phyloP scores from a whole-genome alignment of 2,797 vertebrate genomes.

The Centropyge bicolor region DNA sequence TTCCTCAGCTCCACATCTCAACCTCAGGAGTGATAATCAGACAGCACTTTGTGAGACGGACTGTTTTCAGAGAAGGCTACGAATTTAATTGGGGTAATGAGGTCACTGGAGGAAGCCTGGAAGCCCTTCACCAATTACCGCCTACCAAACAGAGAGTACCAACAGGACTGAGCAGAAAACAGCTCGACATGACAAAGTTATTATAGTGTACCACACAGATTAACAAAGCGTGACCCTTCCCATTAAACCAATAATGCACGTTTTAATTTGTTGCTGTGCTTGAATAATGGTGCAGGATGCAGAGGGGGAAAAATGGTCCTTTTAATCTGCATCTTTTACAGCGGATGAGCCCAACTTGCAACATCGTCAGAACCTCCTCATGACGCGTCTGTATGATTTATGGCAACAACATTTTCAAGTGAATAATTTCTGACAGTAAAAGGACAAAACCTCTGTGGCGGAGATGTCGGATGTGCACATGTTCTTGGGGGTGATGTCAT shows the following conservation, averaged over 20 bases:
- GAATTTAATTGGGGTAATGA: conserved; percentile 74
- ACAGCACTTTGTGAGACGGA: conserved; percentile 58
- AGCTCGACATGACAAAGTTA: conserved; percentile 49
- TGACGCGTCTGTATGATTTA: conserved; percentile 1
- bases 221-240: conserved; percentile 50
- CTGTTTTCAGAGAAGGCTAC: conserved; percentile 58
- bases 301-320: not conserved
- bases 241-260: conserved; percentile 27
- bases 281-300: conserved; percentile 24
- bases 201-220: conserved; percentile 35
- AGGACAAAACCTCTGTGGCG: conserved; percentile 21
- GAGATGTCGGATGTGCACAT: conserved; percentile 21
- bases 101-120: conserved; percentile 70
- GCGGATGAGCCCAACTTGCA: conserved; percentile 9
- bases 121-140: conserved; percentile 68
- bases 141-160: conserved; percentile 38
- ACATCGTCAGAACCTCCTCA: conserved; percentile 3
- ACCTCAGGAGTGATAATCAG: conserved; percentile 59
- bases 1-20: conserved; percentile 36
- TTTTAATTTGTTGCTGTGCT: conserved; percentile 33
- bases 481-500: conserved; percentile 59
- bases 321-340: conserved; percentile 11
- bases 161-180: conserved; percentile 41
- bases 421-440: conserved; percentile 15
- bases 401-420: not conserved